Evolutionary conservation across 92 coral and sea anemone species (phyloP).

Genomic region (Phenganax subtilis): DNA sequence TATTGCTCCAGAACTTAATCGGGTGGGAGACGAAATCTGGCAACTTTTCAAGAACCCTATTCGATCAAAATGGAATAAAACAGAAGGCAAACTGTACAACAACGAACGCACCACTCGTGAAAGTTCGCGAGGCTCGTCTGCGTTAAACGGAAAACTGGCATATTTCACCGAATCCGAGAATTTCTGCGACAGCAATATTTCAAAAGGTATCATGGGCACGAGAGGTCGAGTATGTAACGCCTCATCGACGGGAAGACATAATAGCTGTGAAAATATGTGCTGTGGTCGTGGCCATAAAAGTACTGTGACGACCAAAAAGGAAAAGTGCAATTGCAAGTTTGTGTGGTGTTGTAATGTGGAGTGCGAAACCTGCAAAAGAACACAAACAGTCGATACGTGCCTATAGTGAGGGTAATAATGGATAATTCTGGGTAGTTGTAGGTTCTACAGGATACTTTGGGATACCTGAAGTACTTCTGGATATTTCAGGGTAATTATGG

Average conservation of each 20-base stretch:
- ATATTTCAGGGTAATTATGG: not conserved
- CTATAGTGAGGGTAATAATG: not conserved
- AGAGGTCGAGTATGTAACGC: conserved; percentile 64
- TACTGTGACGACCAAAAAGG: conserved; percentile 37
- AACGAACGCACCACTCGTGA: not conserved
- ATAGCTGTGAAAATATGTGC: conserved; percentile 74
- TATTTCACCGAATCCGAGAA: conserved; percentile 59
- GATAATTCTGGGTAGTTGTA: not conserved
- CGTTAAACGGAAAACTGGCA: conserved; percentile 45
- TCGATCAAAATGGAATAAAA: conserved; percentile 36
- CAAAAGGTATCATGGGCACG: conserved; percentile 69
- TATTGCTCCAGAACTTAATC: conserved; percentile 63
- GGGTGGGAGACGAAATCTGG: conserved; percentile 63
- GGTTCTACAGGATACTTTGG: not conserved
- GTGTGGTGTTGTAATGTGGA: conserved; percentile 85
- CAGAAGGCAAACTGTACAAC: not conserved
- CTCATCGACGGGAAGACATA: conserved; percentile 45
- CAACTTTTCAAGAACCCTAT: conserved; percentile 59
- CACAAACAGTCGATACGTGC: conserved; percentile 65
- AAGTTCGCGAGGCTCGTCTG: not conserved
- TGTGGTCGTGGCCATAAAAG: conserved; percentile 70
- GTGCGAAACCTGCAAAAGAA: conserved; percentile 65
- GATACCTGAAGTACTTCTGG: not conserved
- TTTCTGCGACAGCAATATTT: conserved; percentile 62
- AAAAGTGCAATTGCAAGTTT: conserved; percentile 82